Conservation (phyloP, 1,140 invertebrate species). For the Zaprionus gabonicus region DNA sequence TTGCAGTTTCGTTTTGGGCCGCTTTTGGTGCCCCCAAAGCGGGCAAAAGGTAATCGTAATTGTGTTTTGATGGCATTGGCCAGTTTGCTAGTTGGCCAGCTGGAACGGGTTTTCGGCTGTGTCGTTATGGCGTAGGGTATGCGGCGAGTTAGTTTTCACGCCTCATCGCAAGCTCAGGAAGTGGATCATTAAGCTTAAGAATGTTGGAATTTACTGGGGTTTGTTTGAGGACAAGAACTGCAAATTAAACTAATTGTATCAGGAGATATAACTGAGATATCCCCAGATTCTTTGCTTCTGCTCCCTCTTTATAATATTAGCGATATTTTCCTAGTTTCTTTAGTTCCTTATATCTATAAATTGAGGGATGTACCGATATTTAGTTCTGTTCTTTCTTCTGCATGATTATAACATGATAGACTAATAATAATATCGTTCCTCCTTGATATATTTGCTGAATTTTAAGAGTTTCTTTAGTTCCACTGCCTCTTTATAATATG, state of each 20-base stretch:
- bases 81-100: constrained; percentile 42
- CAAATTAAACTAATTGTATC: neutral
- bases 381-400: no score
- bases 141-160: constrained; percentile 19
- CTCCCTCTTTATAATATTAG: neutral
- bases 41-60: constrained; percentile 51
- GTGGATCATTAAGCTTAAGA: neutral
- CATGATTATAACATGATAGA: no score
- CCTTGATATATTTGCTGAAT: no score
- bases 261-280: neutral
- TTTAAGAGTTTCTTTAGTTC: no score
- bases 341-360: no score
- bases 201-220: neutral
- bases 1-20: constrained; percentile 70
- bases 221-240: neutral
- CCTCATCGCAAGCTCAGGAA: constrained; percentile 6
- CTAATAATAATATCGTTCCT: no score
- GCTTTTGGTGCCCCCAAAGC: constrained; percentile 42
- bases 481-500: no score
- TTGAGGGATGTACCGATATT: no score
- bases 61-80: constrained; percentile 74
- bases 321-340: no score
- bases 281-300: neutral
- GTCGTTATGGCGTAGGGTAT: constrained; percentile 45
- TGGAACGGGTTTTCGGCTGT: constrained; percentile 63